Base-by-base conservation (phyloP, 1,140 invertebrate genomes). In the Diuraphis noxia region DNA sequence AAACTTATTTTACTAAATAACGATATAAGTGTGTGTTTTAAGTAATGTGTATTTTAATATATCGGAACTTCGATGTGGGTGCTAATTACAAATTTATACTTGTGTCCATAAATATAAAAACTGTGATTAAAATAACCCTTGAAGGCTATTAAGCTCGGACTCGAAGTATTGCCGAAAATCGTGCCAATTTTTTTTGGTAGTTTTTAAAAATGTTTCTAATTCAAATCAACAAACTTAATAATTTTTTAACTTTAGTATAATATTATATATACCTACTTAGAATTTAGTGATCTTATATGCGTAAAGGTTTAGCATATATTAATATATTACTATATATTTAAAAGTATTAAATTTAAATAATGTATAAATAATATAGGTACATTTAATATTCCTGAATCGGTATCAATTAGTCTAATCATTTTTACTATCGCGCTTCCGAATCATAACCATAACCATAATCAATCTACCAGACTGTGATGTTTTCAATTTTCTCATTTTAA, bases 51-150 rank as follows among this genome's bases (percentile, higher is more conserved):
- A 34, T 85, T 84, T 84, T 84, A 43, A 41, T 84, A 41, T n/a
- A 84, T 86, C 9, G 43, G 34, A 13, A 82, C 21, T 82, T 40
- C 19, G 84, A 36, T 36, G 34, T 56, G 34, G 34, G 85, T 30
- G 85, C 23, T 17, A 25, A 21, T 21, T 25, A 56, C 85, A 30
- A 30, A 38, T 56, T 10, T 49, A 49, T 21, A 46, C 21, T 46
- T 21, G 4, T 46, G n/a, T 85, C 84, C 43, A 49, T 49, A 87
- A 38, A 87, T 38, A 46, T 52, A 30, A 49, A 49, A 56, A 52
- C 25, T 30, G 85, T 56, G 85, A 38, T 88, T 63, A 88, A 88
- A 88, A 88, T 88, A 88, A 88, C 49, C 49, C 36, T 63, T 30
- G 86, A 88, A 88, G 86, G 86, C 49, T 87, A 87, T 56, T 56